phyloP scores from a whole-genome alignment of 2,888 invertebrate genomes.

The Glyphotaelius pellucidus region DNA sequence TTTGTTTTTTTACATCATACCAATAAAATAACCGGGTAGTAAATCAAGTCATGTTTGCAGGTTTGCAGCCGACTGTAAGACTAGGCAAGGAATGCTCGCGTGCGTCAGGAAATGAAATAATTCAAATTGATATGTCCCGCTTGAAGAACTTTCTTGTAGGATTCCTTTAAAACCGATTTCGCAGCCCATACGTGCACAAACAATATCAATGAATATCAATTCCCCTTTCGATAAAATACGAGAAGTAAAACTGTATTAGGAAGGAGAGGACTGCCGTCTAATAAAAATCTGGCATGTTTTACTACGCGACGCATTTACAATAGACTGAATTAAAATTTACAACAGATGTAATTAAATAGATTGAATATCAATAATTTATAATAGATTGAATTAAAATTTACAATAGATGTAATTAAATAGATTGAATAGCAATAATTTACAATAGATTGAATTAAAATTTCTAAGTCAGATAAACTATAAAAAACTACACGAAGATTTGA shows the following conservation, averaged over 20 bases:
- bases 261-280: background rate
- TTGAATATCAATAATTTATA: too few species aligned
- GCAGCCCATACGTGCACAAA: constrained; percentile 32
- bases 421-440: too few species aligned
- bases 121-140: constrained; percentile 41
- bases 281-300: background rate
- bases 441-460: too few species aligned
- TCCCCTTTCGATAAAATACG: constrained; percentile 18
- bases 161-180: constrained; percentile 37
- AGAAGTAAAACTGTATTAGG: background rate
- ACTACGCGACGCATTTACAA: background rate
- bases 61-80: background rate
- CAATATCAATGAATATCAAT: constrained; percentile 52
- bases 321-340: too few species aligned
- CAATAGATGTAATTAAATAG: too few species aligned
- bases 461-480: too few species aligned
- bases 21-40: background rate
- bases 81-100: constrained; percentile 23
- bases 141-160: constrained; percentile 30
- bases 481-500: too few species aligned
- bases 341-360: too few species aligned
- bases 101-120: constrained; percentile 37
- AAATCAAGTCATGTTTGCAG: background rate
- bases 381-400: too few species aligned
- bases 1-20: too few species aligned